phyloP scores from a whole-genome alignment of 2,888 invertebrate genomes.

The Argyresthia goedartella region DNA sequence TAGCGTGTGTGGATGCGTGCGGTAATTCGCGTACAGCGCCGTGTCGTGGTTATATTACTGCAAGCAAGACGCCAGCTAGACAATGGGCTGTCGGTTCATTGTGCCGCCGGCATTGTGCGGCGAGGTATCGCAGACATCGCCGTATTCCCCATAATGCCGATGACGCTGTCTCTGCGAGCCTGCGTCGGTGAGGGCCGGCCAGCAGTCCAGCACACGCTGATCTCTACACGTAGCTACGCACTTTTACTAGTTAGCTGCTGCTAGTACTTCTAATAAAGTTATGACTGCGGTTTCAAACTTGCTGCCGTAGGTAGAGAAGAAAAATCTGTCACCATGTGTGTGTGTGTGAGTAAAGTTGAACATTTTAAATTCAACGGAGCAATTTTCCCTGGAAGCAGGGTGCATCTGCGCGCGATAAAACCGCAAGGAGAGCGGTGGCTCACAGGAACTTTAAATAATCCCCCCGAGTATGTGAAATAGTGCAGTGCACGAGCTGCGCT shows the following conservation, averaged over 20 bases:
- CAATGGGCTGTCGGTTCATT: conserved; percentile 44
- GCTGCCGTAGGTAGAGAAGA: neutral
- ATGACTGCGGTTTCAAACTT: neutral
- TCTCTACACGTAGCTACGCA: neutral
- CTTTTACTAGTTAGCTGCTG: neutral
- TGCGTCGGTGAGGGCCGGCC: neutral
- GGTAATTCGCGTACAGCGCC: conserved; percentile 40
- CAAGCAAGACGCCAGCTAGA: conserved; percentile 46
- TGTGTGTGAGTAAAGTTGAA: neutral
- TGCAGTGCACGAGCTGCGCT: conserved; percentile 30
- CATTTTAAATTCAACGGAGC: conserved; percentile 9
- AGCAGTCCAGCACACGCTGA: too few species aligned
- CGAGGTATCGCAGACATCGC: conserved; percentile 36
- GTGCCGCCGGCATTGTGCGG: conserved; percentile 53
- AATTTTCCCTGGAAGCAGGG: conserved; percentile 11
- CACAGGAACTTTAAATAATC: conserved; percentile 44
- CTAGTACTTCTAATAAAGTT: neutral
- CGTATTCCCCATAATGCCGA: conserved; percentile 31
- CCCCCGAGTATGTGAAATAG: conserved; percentile 37
- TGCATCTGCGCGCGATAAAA: conserved; percentile 22
- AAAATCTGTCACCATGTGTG: neutral
- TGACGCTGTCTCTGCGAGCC: conserved; percentile 12
- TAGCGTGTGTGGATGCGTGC: conserved; percentile 20
- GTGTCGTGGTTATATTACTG: conserved; percentile 41
- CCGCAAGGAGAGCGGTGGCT: conserved; percentile 21